Conservation (phyloP, 2,113 vertebrate species). For the Hystrix cristata region DNA sequence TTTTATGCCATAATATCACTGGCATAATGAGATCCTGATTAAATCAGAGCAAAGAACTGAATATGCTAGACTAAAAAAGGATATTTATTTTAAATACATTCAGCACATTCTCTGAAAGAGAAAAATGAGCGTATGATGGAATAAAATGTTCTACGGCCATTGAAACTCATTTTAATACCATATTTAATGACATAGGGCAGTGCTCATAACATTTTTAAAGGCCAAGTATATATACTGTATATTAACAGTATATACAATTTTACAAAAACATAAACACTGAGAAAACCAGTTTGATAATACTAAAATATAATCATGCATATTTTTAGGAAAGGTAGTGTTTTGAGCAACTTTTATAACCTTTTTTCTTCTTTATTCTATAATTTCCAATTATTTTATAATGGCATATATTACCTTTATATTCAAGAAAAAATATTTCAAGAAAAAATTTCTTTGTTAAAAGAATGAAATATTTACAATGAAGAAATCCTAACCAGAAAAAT, state of each 20-base stretch:
- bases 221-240: not conserved
- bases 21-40: not conserved
- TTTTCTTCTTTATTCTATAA: not conserved
- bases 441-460: conserved; percentile 15
- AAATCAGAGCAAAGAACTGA: not conserved
- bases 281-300: not conserved
- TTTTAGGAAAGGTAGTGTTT: not conserved
- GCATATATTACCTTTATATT: conserved; percentile 22
- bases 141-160: not conserved
- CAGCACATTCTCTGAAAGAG: not conserved
- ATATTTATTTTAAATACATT: not conserved
- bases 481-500: not conserved
- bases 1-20: not conserved
- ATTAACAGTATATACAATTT: not conserved
- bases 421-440: conserved; percentile 32
- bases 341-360: not conserved
- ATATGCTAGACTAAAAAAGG: not conserved
- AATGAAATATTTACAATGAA: not conserved
- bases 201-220: not conserved
- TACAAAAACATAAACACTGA: conserved; percentile 12
- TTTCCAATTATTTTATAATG: not conserved
- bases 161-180: not conserved
- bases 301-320: not conserved
- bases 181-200: not conserved
- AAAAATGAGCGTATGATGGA: not conserved